Conservation (phyloP, 2,797 vertebrate species). For the Echiichthys vipera region DNA sequence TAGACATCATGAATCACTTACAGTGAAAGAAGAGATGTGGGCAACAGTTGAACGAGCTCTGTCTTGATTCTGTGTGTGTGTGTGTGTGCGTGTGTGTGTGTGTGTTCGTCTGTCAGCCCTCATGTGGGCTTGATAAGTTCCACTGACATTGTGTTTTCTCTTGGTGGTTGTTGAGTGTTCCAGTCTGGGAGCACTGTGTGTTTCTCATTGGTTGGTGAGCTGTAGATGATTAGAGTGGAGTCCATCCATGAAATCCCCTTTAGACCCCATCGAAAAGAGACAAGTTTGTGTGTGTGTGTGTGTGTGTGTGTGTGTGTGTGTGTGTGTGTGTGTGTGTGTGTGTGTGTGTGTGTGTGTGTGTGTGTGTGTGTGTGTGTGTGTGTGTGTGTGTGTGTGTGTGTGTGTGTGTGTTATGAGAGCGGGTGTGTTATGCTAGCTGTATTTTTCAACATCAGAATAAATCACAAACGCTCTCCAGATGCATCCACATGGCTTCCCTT, state of each 20-base stretch:
- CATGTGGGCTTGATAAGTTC: conserved; percentile 83
- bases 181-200: conserved; percentile 74
- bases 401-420: conserved; percentile 65
- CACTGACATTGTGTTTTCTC: conserved; percentile 82
- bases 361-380: conserved; percentile 61
- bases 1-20: conserved; percentile 83
- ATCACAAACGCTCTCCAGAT: conserved; percentile 70
- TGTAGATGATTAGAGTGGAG: conserved; percentile 82
- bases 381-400: conserved; percentile 61
- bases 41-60: conserved; percentile 73
- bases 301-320: conserved; percentile 59
- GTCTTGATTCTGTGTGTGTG: conserved; percentile 55
- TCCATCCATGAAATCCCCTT: conserved; percentile 83
- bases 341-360: conserved; percentile 59
- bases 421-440: conserved; percentile 53
- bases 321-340: conserved; percentile 63
- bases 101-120: conserved; percentile 60
- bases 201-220: conserved; percentile 77
- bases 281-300: conserved; percentile 47
- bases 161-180: conserved; percentile 80
- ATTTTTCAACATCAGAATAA: conserved; percentile 73
- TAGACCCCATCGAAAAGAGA: conserved; percentile 69
- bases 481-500: conserved; percentile 45
- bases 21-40: conserved; percentile 78
- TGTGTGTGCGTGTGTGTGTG: conserved; percentile 36